Evolutionary conservation across 2,797 vertebrate genomes (phyloP).

Genomic region (Phrynocephalus forsythii): DNA sequence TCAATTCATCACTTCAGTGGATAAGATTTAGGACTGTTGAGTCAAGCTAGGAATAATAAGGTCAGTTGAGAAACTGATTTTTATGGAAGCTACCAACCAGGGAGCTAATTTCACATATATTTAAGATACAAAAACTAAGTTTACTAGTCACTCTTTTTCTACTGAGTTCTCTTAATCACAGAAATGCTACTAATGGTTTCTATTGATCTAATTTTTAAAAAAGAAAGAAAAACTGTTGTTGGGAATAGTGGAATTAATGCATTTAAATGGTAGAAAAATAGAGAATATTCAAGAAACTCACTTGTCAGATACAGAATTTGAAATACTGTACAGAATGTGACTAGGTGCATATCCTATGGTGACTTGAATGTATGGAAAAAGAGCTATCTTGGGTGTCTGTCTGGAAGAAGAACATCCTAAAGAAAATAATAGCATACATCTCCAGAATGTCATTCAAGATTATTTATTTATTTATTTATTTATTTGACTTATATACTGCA

Average conservation of each 20-base stretch:
- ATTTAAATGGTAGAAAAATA: background rate
- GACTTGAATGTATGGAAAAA: no score
- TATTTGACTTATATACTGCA: no score
- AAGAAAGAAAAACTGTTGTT: no score
- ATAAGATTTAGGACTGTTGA: conserved; percentile 51
- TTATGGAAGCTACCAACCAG: conserved; percentile 40
- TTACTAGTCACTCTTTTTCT: conserved; percentile 9
- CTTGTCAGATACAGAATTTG: no score
- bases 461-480: no score
- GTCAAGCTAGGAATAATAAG: conserved; percentile 55
- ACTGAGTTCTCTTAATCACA: conserved; percentile 40
- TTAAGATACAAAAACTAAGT: conserved; percentile 27
- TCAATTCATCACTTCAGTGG: conserved; percentile 60
- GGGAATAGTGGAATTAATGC: background rate
- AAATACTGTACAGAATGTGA: no score
- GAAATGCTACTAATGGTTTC: conserved; percentile 1
- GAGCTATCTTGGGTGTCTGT: no score
- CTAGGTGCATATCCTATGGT: no score
- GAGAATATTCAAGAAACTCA: background rate
- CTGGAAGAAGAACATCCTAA: no score
- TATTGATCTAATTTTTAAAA: background rate
- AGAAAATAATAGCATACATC: no score
- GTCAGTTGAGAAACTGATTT: conserved; percentile 56
- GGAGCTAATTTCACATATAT: conserved; percentile 21
- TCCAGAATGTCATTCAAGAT: no score